Evolutionary conservation across 2,888 invertebrate species (phyloP).

Genomic region (Ernsta delagoae): DNA sequence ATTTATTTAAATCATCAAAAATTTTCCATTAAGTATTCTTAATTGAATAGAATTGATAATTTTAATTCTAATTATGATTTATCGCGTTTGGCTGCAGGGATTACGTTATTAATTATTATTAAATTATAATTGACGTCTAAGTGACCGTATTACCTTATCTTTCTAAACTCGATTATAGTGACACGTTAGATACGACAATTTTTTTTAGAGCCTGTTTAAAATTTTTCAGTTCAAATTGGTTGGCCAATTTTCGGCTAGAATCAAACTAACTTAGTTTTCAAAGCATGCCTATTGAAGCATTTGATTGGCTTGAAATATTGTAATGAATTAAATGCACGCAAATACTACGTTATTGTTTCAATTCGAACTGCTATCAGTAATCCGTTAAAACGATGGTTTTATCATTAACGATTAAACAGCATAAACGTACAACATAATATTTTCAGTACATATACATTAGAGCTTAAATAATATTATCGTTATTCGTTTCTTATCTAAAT

Average conservation of each 20-base stretch:
- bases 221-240: too few species aligned
- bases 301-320: too few species aligned
- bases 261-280: too few species aligned
- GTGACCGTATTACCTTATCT: too few species aligned
- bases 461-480: slow-evolving; percentile 1
- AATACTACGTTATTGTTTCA: not conserved
- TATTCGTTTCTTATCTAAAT: slow-evolving; percentile 4
- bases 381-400: not conserved
- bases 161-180: too few species aligned
- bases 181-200: too few species aligned
- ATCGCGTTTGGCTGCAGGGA: not conserved
- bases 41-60: slow-evolving; percentile 5
- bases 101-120: not conserved
- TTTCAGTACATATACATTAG: not conserved
- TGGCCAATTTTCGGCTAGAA: too few species aligned
- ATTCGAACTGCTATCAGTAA: not conserved
- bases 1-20: slow-evolving; percentile 6
- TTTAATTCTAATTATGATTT: not conserved
- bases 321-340: too few species aligned
- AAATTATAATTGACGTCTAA: too few species aligned
- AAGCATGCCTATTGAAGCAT: too few species aligned
- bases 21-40: slow-evolving; percentile 17
- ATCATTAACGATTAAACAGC: not conserved
- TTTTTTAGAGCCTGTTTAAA: too few species aligned
- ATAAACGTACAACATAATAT: not conserved